phyloP scores from a whole-genome alignment of 1,140 invertebrate species.

The Anastatus disparis region DNA sequence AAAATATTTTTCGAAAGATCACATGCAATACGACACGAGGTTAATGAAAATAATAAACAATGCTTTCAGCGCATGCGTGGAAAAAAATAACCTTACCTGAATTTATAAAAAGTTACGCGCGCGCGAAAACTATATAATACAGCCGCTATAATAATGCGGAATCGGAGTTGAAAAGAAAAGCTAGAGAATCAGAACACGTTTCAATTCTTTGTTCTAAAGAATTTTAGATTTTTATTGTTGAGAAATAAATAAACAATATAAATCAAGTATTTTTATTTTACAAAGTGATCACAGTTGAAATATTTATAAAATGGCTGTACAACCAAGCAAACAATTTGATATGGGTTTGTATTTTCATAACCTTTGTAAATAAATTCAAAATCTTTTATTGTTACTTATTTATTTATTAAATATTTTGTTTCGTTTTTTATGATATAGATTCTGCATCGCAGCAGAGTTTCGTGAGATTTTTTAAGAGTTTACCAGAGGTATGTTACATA shows the following conservation, averaged over 20 bases:
- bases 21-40: background rate
- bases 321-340: slow-evolving; percentile 53
- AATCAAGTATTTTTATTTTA: slow-evolving; percentile 26
- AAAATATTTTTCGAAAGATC: background rate
- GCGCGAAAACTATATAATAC: slow-evolving; percentile 34
- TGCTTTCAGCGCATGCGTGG: background rate
- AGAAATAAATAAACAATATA: background rate
- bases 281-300: slow-evolving; percentile 4
- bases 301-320: slow-evolving; percentile 49
- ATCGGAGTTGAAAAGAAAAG: background rate
- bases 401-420: background rate
- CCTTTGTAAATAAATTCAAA: slow-evolving; percentile 13
- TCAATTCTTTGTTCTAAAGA: background rate
- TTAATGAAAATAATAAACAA: background rate
- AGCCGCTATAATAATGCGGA: no score
- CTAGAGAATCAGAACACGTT: background rate
- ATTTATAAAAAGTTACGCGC: background rate
- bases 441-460: slow-evolving; percentile 69
- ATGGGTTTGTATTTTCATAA: slow-evolving; percentile 47
- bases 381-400: background rate
- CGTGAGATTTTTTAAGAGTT: slow-evolving; percentile 68
- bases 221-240: background rate
- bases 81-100: background rate
- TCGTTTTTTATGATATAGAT: slow-evolving; percentile 68
- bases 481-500: slow-evolving; percentile 69